These are phyloP conservation scores for Apamea crenata DNA, from an alignment of 2,888 invertebrate genomes.

Conservation along the genomic window DNA sequence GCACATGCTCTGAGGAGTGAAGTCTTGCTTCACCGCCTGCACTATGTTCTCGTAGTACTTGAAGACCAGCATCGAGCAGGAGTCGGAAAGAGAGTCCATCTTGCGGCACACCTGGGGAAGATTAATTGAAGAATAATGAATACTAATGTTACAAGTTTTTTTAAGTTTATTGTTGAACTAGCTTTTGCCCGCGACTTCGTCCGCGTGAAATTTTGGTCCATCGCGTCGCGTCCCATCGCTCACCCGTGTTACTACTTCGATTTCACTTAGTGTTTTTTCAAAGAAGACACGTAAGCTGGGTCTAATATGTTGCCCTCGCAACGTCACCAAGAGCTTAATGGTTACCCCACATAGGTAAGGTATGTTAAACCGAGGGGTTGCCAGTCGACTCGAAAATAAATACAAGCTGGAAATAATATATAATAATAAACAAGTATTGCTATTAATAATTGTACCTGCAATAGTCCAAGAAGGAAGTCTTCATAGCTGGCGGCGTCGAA, in stretches of 20 bases:
- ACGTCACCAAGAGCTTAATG: neutral
- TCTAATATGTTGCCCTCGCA: no score
- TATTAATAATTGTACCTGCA: constrained; percentile 81
- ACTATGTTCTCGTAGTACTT: constrained; percentile 94
- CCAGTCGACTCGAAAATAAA: neutral
- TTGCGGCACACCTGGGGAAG: constrained; percentile 91
- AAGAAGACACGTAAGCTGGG: no score
- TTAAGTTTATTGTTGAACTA: neutral
- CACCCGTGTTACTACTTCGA: no score
- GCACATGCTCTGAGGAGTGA: constrained; percentile 92
- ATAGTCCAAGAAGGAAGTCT: constrained; percentile 89
- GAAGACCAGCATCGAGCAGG: constrained; percentile 93
- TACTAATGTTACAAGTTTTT: neutral
- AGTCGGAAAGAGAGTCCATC: constrained; percentile 94
- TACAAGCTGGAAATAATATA: neutral
- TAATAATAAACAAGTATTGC: neutral
- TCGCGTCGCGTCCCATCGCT: no score
- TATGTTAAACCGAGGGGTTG: neutral
- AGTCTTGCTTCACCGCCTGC: constrained; percentile 90
- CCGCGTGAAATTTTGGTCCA: no score
- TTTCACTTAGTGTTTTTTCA: no score
- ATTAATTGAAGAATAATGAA: neutral
- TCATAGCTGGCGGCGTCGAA: constrained; percentile 89
- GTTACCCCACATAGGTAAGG: neutral
- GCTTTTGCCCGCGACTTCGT: no score